Percentiles rank a stretch among this genome's conserved stretches.
phyloP scores from a whole-genome alignment of 2,888 invertebrate genomes.

The Sceliomorpha sp. region DNA sequence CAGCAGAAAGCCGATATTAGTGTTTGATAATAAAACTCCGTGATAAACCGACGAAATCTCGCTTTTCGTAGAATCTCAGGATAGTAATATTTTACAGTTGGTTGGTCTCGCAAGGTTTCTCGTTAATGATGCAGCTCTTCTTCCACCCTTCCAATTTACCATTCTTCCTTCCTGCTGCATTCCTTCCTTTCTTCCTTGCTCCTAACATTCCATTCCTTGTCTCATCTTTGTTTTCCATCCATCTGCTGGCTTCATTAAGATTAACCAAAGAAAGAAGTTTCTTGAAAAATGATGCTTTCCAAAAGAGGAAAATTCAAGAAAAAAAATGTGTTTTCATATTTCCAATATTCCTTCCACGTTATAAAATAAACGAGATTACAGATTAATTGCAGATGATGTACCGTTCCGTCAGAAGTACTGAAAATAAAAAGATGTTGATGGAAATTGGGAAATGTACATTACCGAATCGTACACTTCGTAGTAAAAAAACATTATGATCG shows the following conservation, averaged over 20 bases:
- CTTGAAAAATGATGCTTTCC: neutral
- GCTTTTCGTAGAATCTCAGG: constrained; percentile 28
- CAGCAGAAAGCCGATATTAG: constrained; percentile 31
- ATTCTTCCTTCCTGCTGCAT: constrained; percentile 43
- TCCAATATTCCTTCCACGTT: too few species aligned
- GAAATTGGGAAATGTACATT: too few species aligned
- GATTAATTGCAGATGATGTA: too few species aligned
- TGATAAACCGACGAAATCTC: constrained; percentile 42
- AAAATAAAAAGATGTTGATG: too few species aligned
- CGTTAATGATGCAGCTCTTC: constrained; percentile 53
- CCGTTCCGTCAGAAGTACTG: too few species aligned
- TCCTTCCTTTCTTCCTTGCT: constrained; percentile 29
- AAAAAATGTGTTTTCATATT: too few species aligned
- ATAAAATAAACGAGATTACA: too few species aligned
- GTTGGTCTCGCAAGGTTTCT: constrained; percentile 32
- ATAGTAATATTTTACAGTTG: constrained; percentile 51
- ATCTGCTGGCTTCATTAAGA: constrained; percentile 52
- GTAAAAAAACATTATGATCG: too few species aligned
- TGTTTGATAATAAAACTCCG: constrained; percentile 46
- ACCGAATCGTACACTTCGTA: too few species aligned
- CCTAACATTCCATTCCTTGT: constrained; percentile 36
- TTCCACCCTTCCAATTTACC: constrained; percentile 48
- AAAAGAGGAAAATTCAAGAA: too few species aligned
- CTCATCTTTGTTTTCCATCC: constrained; percentile 42
- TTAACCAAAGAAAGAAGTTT: constrained; percentile 27